phyloP scores from a whole-genome alignment of 2,797 vertebrate genomes.

The Sternarchorhynchus goeldii region DNA sequence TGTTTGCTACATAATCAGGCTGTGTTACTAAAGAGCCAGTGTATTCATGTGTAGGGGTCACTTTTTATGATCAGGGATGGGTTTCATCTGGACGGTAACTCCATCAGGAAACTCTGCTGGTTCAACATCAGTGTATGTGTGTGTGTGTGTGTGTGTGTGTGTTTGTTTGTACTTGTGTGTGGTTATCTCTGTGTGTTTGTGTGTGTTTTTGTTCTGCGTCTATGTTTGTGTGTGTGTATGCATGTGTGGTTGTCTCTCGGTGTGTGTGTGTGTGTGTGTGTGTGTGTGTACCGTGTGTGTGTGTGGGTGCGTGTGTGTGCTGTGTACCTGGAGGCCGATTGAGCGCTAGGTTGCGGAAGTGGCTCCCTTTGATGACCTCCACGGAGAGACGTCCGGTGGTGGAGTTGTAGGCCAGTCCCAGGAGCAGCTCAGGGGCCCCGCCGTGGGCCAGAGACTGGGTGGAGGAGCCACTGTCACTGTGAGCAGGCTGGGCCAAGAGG shows the following conservation, averaged over 20 bases:
- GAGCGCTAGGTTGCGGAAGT: constrained; percentile 94
- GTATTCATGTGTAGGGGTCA: too few species aligned
- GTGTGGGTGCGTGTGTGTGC: too few species aligned
- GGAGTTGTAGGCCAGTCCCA: constrained; percentile 92
- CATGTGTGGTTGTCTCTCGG: too few species aligned
- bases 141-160: neutral
- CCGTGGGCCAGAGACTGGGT: constrained; percentile 91
- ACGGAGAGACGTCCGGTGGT: constrained; percentile 94
- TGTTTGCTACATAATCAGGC: too few species aligned
- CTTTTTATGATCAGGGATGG: constrained; percentile 13
- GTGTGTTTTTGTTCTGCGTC: too few species aligned
- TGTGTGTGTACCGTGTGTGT: too few species aligned
- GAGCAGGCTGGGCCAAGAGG: constrained; percentile 84
- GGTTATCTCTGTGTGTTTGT: too few species aligned
- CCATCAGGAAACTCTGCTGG: neutral
- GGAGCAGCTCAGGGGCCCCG: constrained; percentile 90
- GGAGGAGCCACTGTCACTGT: constrained; percentile 87
- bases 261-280: too few species aligned
- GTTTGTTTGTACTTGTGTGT: too few species aligned
- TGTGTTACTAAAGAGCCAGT: too few species aligned
- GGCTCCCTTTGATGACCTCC: constrained; percentile 97
- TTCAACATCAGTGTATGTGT: neutral
- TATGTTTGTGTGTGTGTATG: too few species aligned
- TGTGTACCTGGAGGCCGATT: constrained; percentile 88
- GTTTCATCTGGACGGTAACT: neutral